Evolutionary conservation across 2,113 vertebrate genomes (phyloP), one percentile per base, ranked within the genome.

Genomic region (Nettapus auritus): DNA sequence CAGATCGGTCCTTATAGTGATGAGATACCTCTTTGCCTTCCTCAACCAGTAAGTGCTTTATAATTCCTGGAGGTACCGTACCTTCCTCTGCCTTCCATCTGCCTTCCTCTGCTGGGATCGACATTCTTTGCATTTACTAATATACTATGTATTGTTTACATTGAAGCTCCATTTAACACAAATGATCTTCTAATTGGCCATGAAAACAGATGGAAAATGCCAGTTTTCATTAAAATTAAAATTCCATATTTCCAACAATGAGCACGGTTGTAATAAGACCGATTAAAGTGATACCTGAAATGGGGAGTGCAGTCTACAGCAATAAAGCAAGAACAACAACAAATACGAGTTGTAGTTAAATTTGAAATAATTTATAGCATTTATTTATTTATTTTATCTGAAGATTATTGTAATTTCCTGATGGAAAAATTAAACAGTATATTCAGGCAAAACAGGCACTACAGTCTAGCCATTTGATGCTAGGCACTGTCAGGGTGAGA

Each of bases 21-120:
- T 99, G 99, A 98, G 99, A 96, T 99, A 99, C 98, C 99, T 99
- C 93, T 99, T 99, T 59, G 98, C 99, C 95, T 99, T 99, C 97
- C 99, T 99, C 90, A 99, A 99, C 97, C 99, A 99, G 99, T 99
- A 98, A 99, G 99, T 99, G 94, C 86, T 66, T 70, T 56, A 9
- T 64, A 29, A 7, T 56, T 85, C 29, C 44, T 60, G 53, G 22
- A 28, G 68, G 57, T 40, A 16, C 40, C 48, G 25, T 26, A 62
- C 42, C 38, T 89, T 82, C 40, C 28, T 57, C 70, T 63, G 59
- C 50, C 62, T 82, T 90, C 18, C 40, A 31, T 57, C 70, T 63
- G 59, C 50, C 62, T 82, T 90, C 18, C 44, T 93, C 48, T 80
- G 8, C 60, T 70, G 53, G 21, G 53, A 2, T 55, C 78, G 17